phyloP scores from a whole-genome alignment of 2,797 vertebrate genomes.

The Huso huso region DNA sequence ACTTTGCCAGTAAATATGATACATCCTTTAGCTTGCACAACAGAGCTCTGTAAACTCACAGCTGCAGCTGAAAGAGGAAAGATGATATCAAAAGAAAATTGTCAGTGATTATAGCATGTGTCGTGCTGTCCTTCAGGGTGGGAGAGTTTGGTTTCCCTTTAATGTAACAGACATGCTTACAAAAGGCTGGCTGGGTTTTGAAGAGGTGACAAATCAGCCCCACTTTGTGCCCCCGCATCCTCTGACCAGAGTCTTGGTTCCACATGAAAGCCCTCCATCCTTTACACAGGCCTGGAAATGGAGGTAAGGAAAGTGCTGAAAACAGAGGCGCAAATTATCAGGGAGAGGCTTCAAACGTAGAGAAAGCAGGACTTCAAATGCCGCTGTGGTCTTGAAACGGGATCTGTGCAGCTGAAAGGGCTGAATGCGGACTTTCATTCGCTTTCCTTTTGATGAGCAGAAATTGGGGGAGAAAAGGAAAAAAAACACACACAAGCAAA shows the following conservation, averaged over 20 bases:
- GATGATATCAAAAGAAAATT: background rate
- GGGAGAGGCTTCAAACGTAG: conserved; percentile 79
- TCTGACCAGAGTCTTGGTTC: conserved; percentile 47
- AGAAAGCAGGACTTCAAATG: conserved; percentile 82
- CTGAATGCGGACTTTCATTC: conserved; percentile 79
- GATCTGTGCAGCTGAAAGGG: conserved; percentile 46
- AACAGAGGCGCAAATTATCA: conserved; percentile 79
- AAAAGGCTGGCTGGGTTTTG: conserved; percentile 44
- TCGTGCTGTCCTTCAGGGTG: background rate
- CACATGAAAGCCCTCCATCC: conserved; percentile 80
- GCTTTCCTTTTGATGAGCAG: conserved; percentile 91
- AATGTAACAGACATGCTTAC: conserved; percentile 42
- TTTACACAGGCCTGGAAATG: conserved; percentile 76
- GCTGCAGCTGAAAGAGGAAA: conserved; percentile 4
- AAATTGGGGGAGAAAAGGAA: conserved; percentile 81
- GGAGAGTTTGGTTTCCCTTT: conserved; percentile 11
- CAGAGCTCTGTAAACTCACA: background rate
- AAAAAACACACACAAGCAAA: conserved; percentile 48
- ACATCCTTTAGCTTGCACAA: background rate
- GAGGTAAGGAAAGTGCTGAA: conserved; percentile 58
- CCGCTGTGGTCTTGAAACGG: conserved; percentile 24
- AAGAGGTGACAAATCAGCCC: conserved; percentile 57
- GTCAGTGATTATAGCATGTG: background rate
- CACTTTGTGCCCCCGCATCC: conserved; percentile 48
- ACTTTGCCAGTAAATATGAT: no score